These are phyloP conservation scores for Flexamia atlantica DNA, from an alignment of 2,888 invertebrate species.

Conservation along the genomic window DNA sequence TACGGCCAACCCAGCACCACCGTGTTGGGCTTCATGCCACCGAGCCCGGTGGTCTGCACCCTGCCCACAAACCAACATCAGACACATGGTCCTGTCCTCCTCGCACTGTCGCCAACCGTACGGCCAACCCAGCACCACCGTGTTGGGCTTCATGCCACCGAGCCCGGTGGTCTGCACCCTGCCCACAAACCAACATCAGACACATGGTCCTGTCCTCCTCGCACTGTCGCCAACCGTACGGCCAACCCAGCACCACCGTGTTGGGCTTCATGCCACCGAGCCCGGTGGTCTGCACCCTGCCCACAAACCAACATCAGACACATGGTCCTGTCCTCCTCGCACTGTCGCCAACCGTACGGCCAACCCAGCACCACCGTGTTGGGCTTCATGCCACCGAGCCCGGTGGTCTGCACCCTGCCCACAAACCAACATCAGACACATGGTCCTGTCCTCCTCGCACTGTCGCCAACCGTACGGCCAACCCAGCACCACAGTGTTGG, in stretches of 20 bases:
- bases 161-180: slow-evolving; percentile 97
- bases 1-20: slow-evolving; percentile 99
- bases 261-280: slow-evolving; percentile 99
- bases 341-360: slow-evolving; percentile 98
- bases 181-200: too few species aligned
- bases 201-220: slow-evolving; percentile 87
- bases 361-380: slow-evolving; percentile 99
- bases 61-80: too few species aligned
- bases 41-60: slow-evolving; percentile 97
- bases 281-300: slow-evolving; percentile 96
- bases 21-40: slow-evolving; percentile 99
- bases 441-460: slow-evolving; percentile 87
- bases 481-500: slow-evolving; percentile 98
- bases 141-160: slow-evolving; percentile 99
- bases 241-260: slow-evolving; percentile 99
- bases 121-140: slow-evolving; percentile 99
- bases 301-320: too few species aligned
- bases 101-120: slow-evolving; percentile 97
- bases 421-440: too few species aligned
- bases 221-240: slow-evolving; percentile 97
- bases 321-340: slow-evolving; percentile 87
- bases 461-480: slow-evolving; percentile 99
- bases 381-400: slow-evolving; percentile 98
- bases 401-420: slow-evolving; percentile 96
- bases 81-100: slow-evolving; percentile 86